Base-by-base conservation (phyloP, 2,797 vertebrate species). In the Urosaurus nigricauda region DNA sequence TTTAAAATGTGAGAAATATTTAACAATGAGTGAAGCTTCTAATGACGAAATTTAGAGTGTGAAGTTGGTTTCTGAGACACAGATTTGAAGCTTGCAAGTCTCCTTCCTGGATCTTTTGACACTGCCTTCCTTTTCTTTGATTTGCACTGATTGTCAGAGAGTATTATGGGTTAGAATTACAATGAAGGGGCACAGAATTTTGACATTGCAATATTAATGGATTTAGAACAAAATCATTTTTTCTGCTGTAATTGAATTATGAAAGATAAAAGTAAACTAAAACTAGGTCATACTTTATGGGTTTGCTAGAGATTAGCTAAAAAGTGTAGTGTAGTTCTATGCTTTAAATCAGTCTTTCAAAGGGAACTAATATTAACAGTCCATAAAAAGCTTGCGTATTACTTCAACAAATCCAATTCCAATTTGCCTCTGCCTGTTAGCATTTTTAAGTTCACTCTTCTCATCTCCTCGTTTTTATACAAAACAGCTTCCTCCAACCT, bases 111-210 rank as follows among this genome's bases (percentile, higher is more conserved):
- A 29, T 24, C 14, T 70, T 68, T 84, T 89, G 77, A 1, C 75
- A 84, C n/a, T 43, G 70, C 7, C 37, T 88, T 77, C 26, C 17
- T 71, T 87, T 71, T 43, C 7, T 77, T 83, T 83, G 24, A n/a
- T 74, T 53, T 56, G 26, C 14, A 13, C 14, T 77, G 32, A 32
- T 65, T 53, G 58, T 74, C 21, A 60, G 37, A 37, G 47, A 79
- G 14, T 9, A 58, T 29, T 70, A 29, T 19, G 53, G 26, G 1
- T 56, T 73, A 73, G 75, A 73, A 81, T 56, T 58, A 21, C 4
- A 35, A 81, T 73, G 29, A 86, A 63, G 74, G 47, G 43, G 2
- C 77, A 87, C 19, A 86, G 63, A 80, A 58, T 58, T 47, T 83
- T 43, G 37, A 68, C 21, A 1, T 9, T 53, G 5, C 35, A 40